Evolutionary conservation across 53 echinoderm and acorn worm species (phyloP).

Genomic region (Crossaster papposus): DNA sequence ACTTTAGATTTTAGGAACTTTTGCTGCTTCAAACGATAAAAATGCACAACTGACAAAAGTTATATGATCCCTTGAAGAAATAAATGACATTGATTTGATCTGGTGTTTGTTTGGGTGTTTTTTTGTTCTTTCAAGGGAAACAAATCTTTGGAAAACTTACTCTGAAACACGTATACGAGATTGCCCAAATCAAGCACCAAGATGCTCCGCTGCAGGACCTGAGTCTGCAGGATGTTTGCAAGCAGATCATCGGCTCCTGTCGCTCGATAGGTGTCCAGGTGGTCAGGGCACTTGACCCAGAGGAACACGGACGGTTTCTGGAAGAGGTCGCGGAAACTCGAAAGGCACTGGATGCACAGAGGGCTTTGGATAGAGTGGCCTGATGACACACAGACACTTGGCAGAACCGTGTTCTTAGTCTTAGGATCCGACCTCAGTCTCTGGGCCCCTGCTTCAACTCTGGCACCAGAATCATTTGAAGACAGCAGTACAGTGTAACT

Average conservation of each 20-base stretch:
- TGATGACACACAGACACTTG: neutral
- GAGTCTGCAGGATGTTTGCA: conserved; percentile 78
- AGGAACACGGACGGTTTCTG: conserved; percentile 32
- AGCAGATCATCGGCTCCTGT: conserved; percentile 76
- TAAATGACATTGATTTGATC: too few relatives aligned
- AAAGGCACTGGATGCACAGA: conserved; percentile 41
- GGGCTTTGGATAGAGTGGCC: conserved; percentile 31
- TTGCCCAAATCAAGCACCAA: conserved; percentile 89
- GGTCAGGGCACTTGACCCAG: conserved; percentile 37
- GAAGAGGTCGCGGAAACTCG: conserved; percentile 31
- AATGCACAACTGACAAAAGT: too few relatives aligned
- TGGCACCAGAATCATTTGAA: too few relatives aligned
- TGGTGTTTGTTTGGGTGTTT: neutral
- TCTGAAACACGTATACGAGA: conserved; percentile 93
- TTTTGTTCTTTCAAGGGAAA: conserved; percentile 45
- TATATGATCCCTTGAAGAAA: too few relatives aligned
- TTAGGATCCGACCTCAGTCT: too few relatives aligned
- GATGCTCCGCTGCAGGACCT: conserved; percentile 69
- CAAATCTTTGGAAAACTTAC: conserved; percentile 81
- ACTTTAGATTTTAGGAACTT: too few relatives aligned
- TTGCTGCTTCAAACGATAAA: too few relatives aligned
- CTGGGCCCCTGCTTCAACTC: too few relatives aligned
- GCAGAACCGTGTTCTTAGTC: too few relatives aligned
- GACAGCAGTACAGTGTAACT: too few relatives aligned
- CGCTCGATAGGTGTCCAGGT: conserved; percentile 85